phyloP scores from a whole-genome alignment of 1,140 invertebrate species.

The Drosophila nigrodunni region DNA sequence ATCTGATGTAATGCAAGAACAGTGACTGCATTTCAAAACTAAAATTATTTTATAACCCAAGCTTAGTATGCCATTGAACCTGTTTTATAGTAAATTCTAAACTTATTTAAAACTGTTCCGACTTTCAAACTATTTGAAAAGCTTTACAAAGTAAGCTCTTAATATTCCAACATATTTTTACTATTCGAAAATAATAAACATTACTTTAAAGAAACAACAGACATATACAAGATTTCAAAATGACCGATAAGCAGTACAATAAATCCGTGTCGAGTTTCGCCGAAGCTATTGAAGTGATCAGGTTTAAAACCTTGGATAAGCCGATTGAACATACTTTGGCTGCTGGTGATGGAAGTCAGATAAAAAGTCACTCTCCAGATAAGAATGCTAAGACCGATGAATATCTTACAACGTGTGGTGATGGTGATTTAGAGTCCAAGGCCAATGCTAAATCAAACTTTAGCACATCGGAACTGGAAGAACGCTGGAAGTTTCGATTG shows the following conservation, averaged over 20 bases:
- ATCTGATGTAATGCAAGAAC: too few relatives aligned
- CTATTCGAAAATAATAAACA: neutral
- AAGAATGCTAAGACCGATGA: neutral
- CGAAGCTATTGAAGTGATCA: neutral
- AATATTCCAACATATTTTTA: neutral
- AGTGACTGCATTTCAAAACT: too few relatives aligned
- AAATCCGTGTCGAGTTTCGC: neutral
- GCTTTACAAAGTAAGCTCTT: neutral
- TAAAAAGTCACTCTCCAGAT: neutral
- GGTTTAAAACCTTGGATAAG: neutral
- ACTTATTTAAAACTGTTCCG: too few relatives aligned
- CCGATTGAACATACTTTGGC: neutral
- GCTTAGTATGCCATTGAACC: too few relatives aligned
- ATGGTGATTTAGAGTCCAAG: neutral
- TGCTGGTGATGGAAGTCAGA: neutral
- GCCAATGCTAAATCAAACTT: slow-evolving; percentile 2
- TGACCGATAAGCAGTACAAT: neutral
- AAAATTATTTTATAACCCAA: too few relatives aligned
- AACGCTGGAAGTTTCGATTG: slow-evolving; percentile 47
- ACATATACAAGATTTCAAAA: neutral
- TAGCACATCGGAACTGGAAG: slow-evolving; percentile 22
- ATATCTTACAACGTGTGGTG: neutral
- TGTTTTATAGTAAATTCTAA: too few relatives aligned
- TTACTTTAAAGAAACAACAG: neutral
- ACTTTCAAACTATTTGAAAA: too few relatives aligned